phyloP scores from a whole-genome alignment of 2,797 vertebrate genomes.

The Cirrhinus molitorella region DNA sequence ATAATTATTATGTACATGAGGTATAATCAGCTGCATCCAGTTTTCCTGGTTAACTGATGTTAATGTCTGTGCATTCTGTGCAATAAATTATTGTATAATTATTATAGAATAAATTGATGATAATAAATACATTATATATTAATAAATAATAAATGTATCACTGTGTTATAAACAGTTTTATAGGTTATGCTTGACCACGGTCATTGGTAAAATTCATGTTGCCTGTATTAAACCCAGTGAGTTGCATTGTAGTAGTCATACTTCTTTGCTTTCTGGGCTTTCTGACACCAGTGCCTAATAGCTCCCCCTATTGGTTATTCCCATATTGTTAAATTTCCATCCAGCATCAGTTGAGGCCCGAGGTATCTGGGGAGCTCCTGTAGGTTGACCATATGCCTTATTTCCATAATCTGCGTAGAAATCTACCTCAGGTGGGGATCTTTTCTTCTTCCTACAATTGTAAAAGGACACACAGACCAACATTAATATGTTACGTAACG shows the following conservation, averaged over 20 bases:
- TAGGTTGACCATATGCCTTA: conserved; percentile 47
- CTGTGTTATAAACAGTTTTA: not conserved
- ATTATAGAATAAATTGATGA: not conserved
- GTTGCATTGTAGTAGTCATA: not conserved
- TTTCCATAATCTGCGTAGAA: not conserved
- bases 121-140: not conserved
- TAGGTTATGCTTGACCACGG: too few relatives aligned
- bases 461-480: not conserved
- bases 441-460: conserved; percentile 27
- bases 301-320: conserved; percentile 60
- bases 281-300: conserved; percentile 52
- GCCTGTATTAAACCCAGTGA: too few relatives aligned
- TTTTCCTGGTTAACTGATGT: not conserved
- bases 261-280: conserved; percentile 35
- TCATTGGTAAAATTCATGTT: too few relatives aligned
- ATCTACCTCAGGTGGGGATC: not conserved
- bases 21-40: not conserved
- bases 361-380: conserved; percentile 60
- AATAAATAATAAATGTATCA: not conserved
- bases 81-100: not conserved
- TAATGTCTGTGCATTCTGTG: conserved; percentile 44
- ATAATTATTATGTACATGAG: too few relatives aligned
- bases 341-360: conserved; percentile 46
- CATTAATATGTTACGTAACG: not conserved
- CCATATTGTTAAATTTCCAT: conserved; percentile 58